Evolutionary conservation across 53 echinoderm and acorn worm genomes (phyloP).

Genomic region (Mesocentrotus franciscanus): DNA sequence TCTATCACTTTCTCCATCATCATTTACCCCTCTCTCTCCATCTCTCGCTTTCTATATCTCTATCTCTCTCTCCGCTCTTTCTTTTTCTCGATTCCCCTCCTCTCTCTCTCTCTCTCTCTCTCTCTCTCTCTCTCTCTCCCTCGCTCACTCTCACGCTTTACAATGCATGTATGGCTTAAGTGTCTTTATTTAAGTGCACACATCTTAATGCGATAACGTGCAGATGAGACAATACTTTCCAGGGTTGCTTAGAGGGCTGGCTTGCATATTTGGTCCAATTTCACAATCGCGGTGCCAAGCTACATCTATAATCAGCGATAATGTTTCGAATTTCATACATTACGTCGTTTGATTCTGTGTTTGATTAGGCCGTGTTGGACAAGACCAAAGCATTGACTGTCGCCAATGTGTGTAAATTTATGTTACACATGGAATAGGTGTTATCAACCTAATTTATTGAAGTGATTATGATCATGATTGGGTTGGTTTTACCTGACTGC

Average conservation of each 20-base stretch:
- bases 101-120: neutral
- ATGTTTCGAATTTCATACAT: neutral
- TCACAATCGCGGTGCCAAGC: neutral
- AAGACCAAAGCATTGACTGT: neutral
- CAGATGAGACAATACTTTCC: neutral
- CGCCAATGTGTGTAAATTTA: neutral
- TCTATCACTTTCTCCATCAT: neutral
- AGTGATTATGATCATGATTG: too few species aligned
- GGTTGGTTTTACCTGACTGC: too few species aligned
- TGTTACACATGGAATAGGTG: neutral
- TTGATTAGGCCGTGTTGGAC: neutral
- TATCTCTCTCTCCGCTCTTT: neutral
- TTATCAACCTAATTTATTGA: too few species aligned
- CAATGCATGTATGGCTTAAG: neutral
- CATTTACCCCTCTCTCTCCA: neutral
- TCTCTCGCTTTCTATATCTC: neutral
- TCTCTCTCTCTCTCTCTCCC: neutral
- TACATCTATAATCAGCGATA: neutral
- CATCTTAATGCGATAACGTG: slow-evolving; percentile 33
- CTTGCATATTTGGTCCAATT: slow-evolving; percentile 33
- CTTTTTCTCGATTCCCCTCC: neutral
- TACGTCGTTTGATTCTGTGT: neutral
- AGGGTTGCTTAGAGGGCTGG: neutral
- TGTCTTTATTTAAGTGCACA: neutral
- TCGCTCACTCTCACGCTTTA: neutral